These are phyloP conservation scores for Isurus oxyrinchus DNA, from an alignment of 2,113 vertebrate genomes.

Conservation along the genomic window DNA sequence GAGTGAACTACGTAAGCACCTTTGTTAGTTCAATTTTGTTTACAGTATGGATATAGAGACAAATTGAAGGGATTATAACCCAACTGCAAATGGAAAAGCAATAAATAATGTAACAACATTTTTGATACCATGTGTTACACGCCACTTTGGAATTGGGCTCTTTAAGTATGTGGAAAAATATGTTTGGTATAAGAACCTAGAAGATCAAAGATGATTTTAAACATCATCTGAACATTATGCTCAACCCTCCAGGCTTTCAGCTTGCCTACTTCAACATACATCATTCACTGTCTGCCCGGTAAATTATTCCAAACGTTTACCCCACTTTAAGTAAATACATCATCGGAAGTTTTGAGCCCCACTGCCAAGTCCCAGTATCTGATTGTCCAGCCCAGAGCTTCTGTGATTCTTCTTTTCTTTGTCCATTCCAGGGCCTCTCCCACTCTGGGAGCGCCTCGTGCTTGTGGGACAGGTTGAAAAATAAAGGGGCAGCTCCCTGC, in stretches of 20 bases:
- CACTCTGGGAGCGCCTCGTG: no score
- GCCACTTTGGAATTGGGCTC: not conserved
- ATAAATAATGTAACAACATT: not conserved
- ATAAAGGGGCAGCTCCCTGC: no score
- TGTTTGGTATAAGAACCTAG: not conserved
- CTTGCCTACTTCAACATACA: not conserved
- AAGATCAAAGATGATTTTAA: not conserved
- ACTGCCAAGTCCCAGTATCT: no score
- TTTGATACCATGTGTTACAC: not conserved
- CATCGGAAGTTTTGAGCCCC: no score
- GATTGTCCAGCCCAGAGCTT: no score
- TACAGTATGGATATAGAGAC: not conserved
- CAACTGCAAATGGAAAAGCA: not conserved
- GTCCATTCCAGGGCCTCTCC: no score
- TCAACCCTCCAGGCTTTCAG: not conserved
- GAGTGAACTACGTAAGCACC: not conserved
- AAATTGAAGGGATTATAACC: not conserved
- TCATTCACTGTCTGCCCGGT: no score
- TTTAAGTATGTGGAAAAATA: not conserved
- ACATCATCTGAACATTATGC: not conserved
- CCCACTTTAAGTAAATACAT: not conserved
- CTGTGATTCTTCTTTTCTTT: no score
- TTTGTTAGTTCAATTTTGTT: not conserved
- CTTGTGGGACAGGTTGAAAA: no score
- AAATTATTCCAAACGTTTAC: not conserved